Base-by-base conservation (phyloP, 2,888 invertebrate genomes). In the Conomelus anceps region DNA sequence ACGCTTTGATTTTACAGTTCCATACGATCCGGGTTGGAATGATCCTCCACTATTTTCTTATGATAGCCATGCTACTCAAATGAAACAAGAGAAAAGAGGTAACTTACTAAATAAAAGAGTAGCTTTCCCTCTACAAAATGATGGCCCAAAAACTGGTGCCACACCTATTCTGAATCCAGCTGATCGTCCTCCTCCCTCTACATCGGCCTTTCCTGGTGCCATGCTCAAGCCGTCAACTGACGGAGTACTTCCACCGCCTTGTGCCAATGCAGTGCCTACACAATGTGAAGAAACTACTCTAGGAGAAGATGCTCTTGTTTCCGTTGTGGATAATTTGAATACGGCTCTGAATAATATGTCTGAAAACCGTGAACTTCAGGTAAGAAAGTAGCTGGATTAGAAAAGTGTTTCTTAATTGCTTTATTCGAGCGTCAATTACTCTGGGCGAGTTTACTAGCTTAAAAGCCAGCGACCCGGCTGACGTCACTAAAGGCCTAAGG, bases 31-130 rank as follows among this genome's bases (percentile, higher is more conserved):
- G 63, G 95, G 95, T 9, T 95, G 95, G 95, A 95, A 95, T 91
- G 95, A 95, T 91, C 95, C 95, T 6, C 95, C 95, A 0, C 93
- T 93, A 90, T 93, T 94, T 89, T 93, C 94, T 0, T 95, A 94
- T 91, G 94, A 93, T 88, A 91, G 91, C 26, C 90, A 90, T 34
- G 86, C 89, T 22, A 91, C 93, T 1, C 94, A 94, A 90, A 92
- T 93, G 89, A 93, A 93, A 23, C 93, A 94, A 4, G 89, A 91
- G 26, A 93, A 93, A 90, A 94, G 94, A 26, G 93, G 94, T 87
- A 94, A 93, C 90, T 93, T 94, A 91, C 92, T 95, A 26, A 95
- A 94, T 90, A 95, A 95, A 92, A 92, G 95, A 91, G 94, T 95
- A 1, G 94, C 95, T 13, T 95, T 91, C 93, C 94, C 89, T 13